A percentile compares a stretch with the other conserved stretches of the same genome.
Evolutionary conservation across 2,888 invertebrate genomes (phyloP).

Genomic region (Rhingia campestris): DNA sequence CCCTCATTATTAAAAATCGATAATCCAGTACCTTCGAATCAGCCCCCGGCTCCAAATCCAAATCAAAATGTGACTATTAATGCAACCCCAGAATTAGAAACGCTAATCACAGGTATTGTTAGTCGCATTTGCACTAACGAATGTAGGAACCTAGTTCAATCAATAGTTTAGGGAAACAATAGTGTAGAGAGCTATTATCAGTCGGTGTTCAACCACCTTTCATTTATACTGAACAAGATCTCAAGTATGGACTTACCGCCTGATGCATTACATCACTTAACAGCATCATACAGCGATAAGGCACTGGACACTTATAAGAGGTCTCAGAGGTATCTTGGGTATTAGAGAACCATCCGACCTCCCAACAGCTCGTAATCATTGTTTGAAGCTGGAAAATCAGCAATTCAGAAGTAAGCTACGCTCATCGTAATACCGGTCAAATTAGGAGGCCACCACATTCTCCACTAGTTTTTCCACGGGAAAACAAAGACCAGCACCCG

Average conservation of each 20-base stretch:
- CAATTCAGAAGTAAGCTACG: conserved; percentile 16
- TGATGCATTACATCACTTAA: conserved; percentile 63
- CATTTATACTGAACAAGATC: conserved; percentile 74
- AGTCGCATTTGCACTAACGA: neutral
- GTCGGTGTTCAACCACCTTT: conserved; percentile 68
- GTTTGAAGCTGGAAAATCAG: conserved; percentile 55
- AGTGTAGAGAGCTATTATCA: conserved; percentile 70
- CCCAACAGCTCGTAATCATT: conserved; percentile 63
- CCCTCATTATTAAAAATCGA: neutral
- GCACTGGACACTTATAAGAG: conserved; percentile 74
- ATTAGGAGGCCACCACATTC: conserved; percentile 19
- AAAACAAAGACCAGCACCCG: neutral
- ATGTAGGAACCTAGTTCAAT: conserved; percentile 8
- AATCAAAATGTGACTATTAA: neutral
- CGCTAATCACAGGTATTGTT: neutral
- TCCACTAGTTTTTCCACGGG: conserved; percentile 3
- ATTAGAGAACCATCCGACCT: conserved; percentile 63
- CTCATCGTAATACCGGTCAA: conserved; percentile 5
- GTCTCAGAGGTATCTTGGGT: conserved; percentile 61
- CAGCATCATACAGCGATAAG: conserved; percentile 64
- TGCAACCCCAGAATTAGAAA: neutral
- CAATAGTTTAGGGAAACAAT: conserved; percentile 19
- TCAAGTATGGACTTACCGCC: conserved; percentile 60
- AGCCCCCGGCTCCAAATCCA: neutral
- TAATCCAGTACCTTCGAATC: neutral